Evolutionary conservation across 1,140 invertebrate genomes (phyloP).

Genomic region (Drosophila tsacasi): DNA sequence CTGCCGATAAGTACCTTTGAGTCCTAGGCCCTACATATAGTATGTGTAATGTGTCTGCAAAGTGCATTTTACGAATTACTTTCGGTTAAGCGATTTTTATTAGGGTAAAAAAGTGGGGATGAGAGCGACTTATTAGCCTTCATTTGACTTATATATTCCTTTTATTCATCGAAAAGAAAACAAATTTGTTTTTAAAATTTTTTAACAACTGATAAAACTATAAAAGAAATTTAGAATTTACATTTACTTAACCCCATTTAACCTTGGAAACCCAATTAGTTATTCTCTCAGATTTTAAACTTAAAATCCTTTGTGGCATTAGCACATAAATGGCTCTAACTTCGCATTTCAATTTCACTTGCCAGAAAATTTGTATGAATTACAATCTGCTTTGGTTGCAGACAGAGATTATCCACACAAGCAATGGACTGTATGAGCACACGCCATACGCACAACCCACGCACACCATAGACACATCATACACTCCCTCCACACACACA

Average conservation of each 20-base stretch:
- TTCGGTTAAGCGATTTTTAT: conserved; percentile 12
- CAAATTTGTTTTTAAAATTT: not conserved
- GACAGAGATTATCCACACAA: conserved; percentile 33
- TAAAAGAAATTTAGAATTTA: not conserved
- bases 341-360: conserved; percentile 25
- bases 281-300: not conserved
- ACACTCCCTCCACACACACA: conserved; percentile 4
- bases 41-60: conserved; percentile 6
- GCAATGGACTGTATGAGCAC: conserved; percentile 38
- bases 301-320: not conserved
- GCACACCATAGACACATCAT: not conserved
- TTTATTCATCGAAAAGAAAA: not conserved
- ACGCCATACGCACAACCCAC: conserved; percentile 9
- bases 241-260: too few relatives aligned
- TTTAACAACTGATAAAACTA: not conserved
- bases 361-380: conserved; percentile 6
- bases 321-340: not conserved
- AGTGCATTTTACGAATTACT: conserved; percentile 27
- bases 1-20: conserved; percentile 11
- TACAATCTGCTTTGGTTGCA: conserved; percentile 14
- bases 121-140: too few relatives aligned
- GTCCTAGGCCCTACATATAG: not conserved
- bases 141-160: not conserved
- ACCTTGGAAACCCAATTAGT: not conserved
- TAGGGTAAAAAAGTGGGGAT: too few relatives aligned